Percentiles rank a stretch among this genome's conserved stretches.
Conservation (phyloP, 1,140 invertebrate genomes). For the Meloidogyne floridensis region DNA sequence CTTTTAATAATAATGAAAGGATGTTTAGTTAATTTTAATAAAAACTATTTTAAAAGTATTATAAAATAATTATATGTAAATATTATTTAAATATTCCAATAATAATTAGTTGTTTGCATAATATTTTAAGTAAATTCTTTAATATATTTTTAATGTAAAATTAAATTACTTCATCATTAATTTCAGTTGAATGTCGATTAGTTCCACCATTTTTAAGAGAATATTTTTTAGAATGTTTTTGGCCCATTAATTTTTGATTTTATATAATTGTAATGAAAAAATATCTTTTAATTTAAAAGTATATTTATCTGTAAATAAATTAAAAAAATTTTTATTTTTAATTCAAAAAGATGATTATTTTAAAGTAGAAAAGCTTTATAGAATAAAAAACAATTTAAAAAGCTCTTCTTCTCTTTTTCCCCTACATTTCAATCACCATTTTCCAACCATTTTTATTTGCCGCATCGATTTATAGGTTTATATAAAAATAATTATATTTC, state of each 20-base stretch:
- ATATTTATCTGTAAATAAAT: not conserved
- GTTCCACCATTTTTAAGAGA: slow-evolving; percentile 1
- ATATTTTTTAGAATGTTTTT: slow-evolving; percentile 5
- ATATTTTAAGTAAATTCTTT: too few species aligned
- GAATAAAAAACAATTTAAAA: not conserved
- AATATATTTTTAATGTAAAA: too few species aligned
- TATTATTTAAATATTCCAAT: not conserved
- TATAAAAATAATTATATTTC: not conserved
- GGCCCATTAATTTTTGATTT: not conserved
- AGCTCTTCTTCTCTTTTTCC: not conserved
- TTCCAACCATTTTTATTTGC: not conserved
- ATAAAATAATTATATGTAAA: too few species aligned
- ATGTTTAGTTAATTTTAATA: too few species aligned
- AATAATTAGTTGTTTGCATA: not conserved
- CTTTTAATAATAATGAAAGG: not conserved
- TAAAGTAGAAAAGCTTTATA: not conserved
- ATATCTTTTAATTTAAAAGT: not conserved
- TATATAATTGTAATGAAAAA: not conserved
- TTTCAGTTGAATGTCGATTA: not conserved
- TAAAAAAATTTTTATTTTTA: not conserved
- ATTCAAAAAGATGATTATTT: not conserved
- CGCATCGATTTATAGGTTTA: not conserved
- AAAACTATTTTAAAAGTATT: too few species aligned
- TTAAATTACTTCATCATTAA: not conserved
- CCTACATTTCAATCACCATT: not conserved